Percentiles rank a stretch among this genome's conserved stretches.
Evolutionary conservation across 2,113 vertebrate species (phyloP).

Genomic region (Verasper variegatus): DNA sequence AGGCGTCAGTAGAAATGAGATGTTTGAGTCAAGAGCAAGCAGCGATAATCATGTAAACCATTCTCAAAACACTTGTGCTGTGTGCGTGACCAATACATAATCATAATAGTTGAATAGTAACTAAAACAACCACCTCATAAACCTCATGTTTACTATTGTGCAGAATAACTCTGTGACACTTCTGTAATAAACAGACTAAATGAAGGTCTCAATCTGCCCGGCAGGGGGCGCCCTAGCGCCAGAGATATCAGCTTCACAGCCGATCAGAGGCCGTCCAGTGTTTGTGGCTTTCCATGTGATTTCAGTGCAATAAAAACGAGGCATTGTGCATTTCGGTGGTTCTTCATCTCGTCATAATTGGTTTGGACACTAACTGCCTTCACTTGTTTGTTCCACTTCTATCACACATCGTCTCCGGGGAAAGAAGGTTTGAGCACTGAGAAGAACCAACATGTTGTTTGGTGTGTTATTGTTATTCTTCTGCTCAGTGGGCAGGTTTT

Average conservation of each 20-base stretch:
- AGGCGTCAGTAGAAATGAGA: too few relatives aligned
- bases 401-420: not conserved
- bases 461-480: too few relatives aligned
- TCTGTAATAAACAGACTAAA: too few relatives aligned
- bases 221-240: constrained; percentile 41
- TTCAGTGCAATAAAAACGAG: constrained; percentile 3
- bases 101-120: too few relatives aligned
- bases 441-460: not conserved
- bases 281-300: constrained; percentile 12
- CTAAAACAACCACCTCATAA: too few relatives aligned
- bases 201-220: not conserved
- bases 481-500: too few relatives aligned
- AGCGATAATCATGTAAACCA: too few relatives aligned
- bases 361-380: not conserved
- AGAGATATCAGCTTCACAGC: not conserved
- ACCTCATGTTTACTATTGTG: too few relatives aligned
- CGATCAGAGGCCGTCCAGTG: not conserved
- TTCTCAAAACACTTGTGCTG: too few relatives aligned
- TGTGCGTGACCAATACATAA: too few relatives aligned
- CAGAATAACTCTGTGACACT: too few relatives aligned
- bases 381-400: not conserved
- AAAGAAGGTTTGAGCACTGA: not conserved
- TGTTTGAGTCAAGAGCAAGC: too few relatives aligned
- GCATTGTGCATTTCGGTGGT: constrained; percentile 17
- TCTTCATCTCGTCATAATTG: not conserved